Evolutionary conservation across 1,140 invertebrate genomes (phyloP), one percentile per base, ranked within the genome.

Genomic region (Drosophila arizonae): DNA sequence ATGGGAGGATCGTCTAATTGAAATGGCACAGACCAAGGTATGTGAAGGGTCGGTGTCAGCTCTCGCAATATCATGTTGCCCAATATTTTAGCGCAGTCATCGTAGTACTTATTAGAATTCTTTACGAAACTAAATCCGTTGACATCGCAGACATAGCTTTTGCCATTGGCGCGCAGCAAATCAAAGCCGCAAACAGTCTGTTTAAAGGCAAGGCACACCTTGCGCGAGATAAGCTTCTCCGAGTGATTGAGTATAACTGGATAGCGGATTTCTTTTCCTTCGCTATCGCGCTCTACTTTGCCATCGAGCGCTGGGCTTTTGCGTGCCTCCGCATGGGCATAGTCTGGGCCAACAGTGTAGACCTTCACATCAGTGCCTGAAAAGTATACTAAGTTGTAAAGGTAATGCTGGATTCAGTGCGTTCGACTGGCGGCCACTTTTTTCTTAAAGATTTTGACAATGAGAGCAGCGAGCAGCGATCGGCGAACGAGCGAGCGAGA

Each of bases 111-210:
- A 90, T 97, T 98, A 0, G 98, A 99, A 92, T 99, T 99, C 91
- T 99, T 99, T 6, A 99, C 99, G 93, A 99, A 99, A 91, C 98
- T 99, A 92, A 99, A 99, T 2, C 99, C 99, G 93, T 99, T 99
- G 0, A 99, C 99, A 93, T 99, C 99, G 93, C 98, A 99, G 0
- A 99, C 99, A 92, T 98, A 99, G 1, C 98, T 99, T 92, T 98
- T 98, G 21, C 98, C 98, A 93, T 98, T 99, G 17, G 98, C 98
- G 90, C 99, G 95, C 13, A 99, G 93, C 30, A 99, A 94, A 94
- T 99, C 99, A 93, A 99, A 99, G 13, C 99, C 99, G 93, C 99
- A 99, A 3, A 99, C 99, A 43, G 98, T 99, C 94, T 99, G 99
- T 93, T 99, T 98, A 92, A 99, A 99, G 10, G 98, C 98, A 46